Evolutionary conservation across 2,888 invertebrate species (phyloP).

Genomic region (Stenodera caucasica): DNA sequence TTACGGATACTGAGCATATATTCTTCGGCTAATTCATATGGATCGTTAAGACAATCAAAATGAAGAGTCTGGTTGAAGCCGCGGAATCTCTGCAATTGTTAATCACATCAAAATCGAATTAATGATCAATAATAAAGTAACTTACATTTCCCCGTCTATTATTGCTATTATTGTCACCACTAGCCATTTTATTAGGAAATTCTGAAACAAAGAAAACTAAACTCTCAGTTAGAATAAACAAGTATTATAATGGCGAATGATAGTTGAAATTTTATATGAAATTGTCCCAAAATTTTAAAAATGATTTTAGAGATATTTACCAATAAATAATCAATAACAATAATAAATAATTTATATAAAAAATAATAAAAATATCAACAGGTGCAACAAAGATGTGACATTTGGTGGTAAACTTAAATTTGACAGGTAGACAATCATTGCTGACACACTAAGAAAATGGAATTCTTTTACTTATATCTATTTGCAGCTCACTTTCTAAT

Average conservation of each 20-base stretch:
- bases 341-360: background rate
- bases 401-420: background rate
- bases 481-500: background rate
- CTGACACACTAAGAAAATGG: background rate
- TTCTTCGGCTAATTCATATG: slow-evolving; percentile 28
- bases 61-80: no score
- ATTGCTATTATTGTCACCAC: no score
- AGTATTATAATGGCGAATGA: no score
- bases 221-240: no score
- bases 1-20: slow-evolving; percentile 20
- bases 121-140: no score
- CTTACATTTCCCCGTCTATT: no score
- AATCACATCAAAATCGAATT: no score
- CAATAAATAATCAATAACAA: background rate
- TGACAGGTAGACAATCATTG: background rate
- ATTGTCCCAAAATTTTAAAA: background rate
- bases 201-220: no score
- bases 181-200: no score
- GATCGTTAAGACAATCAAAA: slow-evolving; percentile 17
- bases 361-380: background rate
- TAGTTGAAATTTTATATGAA: background rate
- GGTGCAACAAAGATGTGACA: background rate
- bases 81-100: no score
- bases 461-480: background rate
- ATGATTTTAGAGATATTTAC: background rate